Percentiles rank a stretch among this genome's conserved stretches.
Evolutionary conservation across 2,888 invertebrate genomes (phyloP).

Genomic region (Polietes domitor): DNA sequence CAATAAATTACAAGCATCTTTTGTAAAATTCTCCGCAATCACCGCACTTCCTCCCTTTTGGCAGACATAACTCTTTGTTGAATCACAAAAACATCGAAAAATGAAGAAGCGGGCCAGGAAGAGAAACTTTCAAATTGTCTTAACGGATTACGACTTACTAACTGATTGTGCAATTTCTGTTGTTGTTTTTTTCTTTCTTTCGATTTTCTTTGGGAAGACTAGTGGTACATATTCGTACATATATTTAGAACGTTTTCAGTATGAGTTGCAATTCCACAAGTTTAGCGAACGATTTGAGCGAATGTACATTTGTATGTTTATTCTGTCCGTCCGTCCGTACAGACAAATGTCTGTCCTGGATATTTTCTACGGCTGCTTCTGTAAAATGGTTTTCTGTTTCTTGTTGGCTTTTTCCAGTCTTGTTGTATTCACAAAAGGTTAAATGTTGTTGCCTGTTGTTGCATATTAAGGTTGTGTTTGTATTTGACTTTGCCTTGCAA

Average conservation of each 20-base stretch:
- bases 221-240: not conserved
- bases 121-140: slow-evolving; percentile 19
- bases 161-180: not conserved
- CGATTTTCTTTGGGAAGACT: not conserved
- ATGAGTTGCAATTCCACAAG: not conserved
- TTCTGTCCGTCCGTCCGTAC: not conserved
- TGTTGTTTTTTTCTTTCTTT: not conserved
- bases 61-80: no score
- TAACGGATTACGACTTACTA: slow-evolving; percentile 26
- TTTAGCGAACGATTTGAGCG: slow-evolving; percentile 7
- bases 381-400: slow-evolving; percentile 12
- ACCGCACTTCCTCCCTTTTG: no score
- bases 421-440: slow-evolving; percentile 41
- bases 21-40: no score
- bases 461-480: not conserved
- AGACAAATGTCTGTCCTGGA: not conserved
- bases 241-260: not conserved
- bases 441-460: slow-evolving; percentile 32
- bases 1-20: no score
- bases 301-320: not conserved
- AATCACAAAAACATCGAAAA: not conserved
- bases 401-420: slow-evolving; percentile 1
- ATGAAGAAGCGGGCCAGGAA: not conserved
- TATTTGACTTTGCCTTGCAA: not conserved
- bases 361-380: slow-evolving; percentile 2